phyloP scores from a whole-genome alignment of 2,888 invertebrate species.

The Plebejus anna region DNA sequence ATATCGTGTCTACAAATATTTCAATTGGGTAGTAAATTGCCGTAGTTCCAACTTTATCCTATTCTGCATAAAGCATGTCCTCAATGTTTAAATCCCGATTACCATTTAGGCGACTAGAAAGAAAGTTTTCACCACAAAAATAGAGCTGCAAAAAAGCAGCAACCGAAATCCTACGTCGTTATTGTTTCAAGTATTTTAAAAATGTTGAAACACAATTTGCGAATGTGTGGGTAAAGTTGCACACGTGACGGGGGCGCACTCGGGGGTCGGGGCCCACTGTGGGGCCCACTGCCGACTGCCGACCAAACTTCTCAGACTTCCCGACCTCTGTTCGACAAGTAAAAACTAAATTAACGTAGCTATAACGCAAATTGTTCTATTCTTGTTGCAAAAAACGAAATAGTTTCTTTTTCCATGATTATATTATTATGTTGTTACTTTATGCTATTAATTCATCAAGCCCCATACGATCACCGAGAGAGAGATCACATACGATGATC shows the following conservation, averaged over 20 bases:
- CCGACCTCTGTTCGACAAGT: slow-evolving; percentile 20
- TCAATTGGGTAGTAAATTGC: too few relatives aligned
- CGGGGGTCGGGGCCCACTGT: neutral
- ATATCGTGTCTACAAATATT: too few relatives aligned
- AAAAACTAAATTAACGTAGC: slow-evolving; percentile 17
- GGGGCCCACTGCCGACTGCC: neutral
- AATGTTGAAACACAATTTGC: slow-evolving; percentile 10
- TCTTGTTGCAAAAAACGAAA: neutral
- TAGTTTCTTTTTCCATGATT: neutral
- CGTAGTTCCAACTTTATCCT: too few relatives aligned
- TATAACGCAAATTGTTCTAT: slow-evolving; percentile 20
- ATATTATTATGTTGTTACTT: neutral
- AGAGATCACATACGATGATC: too few relatives aligned
- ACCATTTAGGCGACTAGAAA: neutral
- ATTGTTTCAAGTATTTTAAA: slow-evolving; percentile 8
- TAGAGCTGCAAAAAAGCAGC: neutral
- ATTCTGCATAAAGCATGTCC: too few relatives aligned
- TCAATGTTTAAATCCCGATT: too few relatives aligned
- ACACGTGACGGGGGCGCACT: slow-evolving; percentile 20
- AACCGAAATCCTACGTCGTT: slow-evolving; percentile 1
- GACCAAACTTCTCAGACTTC: slow-evolving; percentile 24
- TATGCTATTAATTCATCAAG: too few relatives aligned
- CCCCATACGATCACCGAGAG: too few relatives aligned
- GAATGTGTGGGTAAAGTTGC: slow-evolving; percentile 11
- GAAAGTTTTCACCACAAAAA: neutral